A percentile compares a stretch with the other conserved stretches of the same genome.
Evolutionary conservation across 2,797 vertebrate species (phyloP).

Genomic region (Tragelaphus eurycerus): DNA sequence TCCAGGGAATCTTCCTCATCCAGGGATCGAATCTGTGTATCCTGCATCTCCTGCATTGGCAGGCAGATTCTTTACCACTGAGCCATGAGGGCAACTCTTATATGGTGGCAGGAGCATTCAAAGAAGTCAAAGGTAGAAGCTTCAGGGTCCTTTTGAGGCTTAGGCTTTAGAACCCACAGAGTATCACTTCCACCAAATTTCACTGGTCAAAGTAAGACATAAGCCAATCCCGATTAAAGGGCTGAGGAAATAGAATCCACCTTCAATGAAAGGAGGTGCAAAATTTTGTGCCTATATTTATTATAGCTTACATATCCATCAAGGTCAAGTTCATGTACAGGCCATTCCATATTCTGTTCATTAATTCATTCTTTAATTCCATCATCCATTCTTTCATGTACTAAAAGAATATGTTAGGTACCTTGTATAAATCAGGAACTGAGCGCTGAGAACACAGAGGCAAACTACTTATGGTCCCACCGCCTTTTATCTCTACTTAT

Average conservation of each 20-base stretch:
- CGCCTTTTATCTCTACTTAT: neutral
- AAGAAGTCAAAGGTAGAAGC: neutral
- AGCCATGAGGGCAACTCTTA: neutral
- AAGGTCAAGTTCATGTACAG: slow-evolving; percentile 37
- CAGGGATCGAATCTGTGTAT: neutral
- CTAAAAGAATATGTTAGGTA: neutral
- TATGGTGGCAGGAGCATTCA: neutral
- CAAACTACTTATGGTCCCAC: neutral
- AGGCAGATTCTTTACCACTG: neutral
- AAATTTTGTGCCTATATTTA: neutral
- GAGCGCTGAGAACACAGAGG: neutral
- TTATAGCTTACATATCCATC: neutral
- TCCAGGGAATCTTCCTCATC: neutral
- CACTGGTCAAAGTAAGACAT: neutral
- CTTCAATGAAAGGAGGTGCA: neutral
- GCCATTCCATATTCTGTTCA: neutral
- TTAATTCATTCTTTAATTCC: slow-evolving; percentile 21
- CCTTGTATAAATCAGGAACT: neutral
- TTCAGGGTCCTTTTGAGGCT: neutral
- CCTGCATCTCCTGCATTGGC: neutral
- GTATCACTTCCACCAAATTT: neutral
- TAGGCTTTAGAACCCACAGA: neutral
- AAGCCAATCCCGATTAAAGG: neutral
- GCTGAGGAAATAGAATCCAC: neutral
- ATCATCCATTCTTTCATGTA: neutral